A percentile compares a stretch with the other conserved stretches of the same genome.
These are phyloP conservation scores for Callyntrura sp. DNA, from an alignment of 2,888 invertebrate genomes.

Conservation along the genomic window DNA sequence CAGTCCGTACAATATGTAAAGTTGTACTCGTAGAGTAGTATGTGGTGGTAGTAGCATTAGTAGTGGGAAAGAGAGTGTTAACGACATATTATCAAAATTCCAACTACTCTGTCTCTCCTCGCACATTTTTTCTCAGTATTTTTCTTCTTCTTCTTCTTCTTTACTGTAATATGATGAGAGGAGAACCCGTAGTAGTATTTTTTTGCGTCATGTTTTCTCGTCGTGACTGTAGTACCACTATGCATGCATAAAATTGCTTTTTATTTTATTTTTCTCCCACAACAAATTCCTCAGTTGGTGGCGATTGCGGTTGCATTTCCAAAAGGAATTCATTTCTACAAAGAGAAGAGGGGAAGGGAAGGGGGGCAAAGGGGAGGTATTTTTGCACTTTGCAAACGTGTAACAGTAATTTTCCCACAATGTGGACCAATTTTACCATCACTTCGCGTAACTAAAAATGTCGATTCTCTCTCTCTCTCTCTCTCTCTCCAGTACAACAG, in stretches of 20 bases:
- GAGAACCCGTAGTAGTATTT: constrained; percentile 20
- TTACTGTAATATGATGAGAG: neutral
- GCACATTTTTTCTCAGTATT: neutral
- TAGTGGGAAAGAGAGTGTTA: constrained; percentile 15
- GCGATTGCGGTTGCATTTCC: neutral
- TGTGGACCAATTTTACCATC: neutral
- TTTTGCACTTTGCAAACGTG: neutral
- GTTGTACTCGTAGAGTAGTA: no score
- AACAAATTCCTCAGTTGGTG: constrained; percentile 11
- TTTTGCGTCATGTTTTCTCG: neutral
- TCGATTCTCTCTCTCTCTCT: neutral
- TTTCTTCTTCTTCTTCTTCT: neutral
- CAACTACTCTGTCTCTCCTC: constrained; percentile 12
- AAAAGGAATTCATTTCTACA: no score
- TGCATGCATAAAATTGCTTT: constrained; percentile 50
- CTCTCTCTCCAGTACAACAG: neutral
- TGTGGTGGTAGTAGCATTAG: no score
- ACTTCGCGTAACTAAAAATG: no score
- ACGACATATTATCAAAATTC: constrained; percentile 61
- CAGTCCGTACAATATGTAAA: constrained; percentile 25
- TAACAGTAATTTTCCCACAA: neutral
- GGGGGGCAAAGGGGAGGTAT: neutral
- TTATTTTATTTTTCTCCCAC: constrained; percentile 28
- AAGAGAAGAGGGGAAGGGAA: neutral
- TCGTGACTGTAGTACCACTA: neutral